Conservation (phyloP, 2,888 invertebrate genomes). For the Salticus scenicus region DNA sequence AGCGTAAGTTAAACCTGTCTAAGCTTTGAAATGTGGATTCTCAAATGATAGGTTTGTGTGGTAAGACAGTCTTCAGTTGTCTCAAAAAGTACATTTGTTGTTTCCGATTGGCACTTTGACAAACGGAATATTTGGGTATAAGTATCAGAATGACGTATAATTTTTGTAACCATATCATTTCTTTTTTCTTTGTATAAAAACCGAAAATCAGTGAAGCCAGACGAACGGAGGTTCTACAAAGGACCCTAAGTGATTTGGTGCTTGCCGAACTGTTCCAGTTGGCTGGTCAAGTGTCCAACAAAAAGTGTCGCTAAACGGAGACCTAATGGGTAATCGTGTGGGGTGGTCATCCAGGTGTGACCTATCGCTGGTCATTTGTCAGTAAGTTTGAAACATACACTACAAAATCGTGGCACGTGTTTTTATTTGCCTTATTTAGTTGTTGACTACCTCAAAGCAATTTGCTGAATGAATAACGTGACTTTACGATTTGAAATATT, state of each 20-base stretch:
- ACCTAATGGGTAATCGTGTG: conserved; percentile 64
- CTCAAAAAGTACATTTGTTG: neutral
- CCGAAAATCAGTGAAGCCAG: conserved; percentile 38
- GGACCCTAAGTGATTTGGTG: conserved; percentile 42
- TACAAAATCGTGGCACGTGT: conserved; percentile 68
- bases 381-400: conserved; percentile 28
- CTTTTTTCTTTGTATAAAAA: neutral
- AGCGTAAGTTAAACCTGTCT: no score
- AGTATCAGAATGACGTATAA: neutral
- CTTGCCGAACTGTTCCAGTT: conserved; percentile 43
- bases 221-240: neutral
- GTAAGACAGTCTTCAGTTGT: neutral
- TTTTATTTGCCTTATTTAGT: conserved; percentile 21
- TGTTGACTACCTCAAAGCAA: conserved; percentile 44
- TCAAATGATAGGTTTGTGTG: conserved; percentile 29
- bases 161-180: conserved; percentile 18
- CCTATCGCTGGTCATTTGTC: conserved; percentile 63
- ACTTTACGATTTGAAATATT: conserved; percentile 32
- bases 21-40: neutral
- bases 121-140: conserved; percentile 1
- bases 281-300: conserved; percentile 50
- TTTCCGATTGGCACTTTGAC: conserved; percentile 54
- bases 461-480: conserved; percentile 33
- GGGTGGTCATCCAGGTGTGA: conserved; percentile 63
- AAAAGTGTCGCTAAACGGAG: conserved; percentile 65